phyloP scores from a whole-genome alignment of 1,140 invertebrate genomes.

The Gerris buenoi region DNA sequence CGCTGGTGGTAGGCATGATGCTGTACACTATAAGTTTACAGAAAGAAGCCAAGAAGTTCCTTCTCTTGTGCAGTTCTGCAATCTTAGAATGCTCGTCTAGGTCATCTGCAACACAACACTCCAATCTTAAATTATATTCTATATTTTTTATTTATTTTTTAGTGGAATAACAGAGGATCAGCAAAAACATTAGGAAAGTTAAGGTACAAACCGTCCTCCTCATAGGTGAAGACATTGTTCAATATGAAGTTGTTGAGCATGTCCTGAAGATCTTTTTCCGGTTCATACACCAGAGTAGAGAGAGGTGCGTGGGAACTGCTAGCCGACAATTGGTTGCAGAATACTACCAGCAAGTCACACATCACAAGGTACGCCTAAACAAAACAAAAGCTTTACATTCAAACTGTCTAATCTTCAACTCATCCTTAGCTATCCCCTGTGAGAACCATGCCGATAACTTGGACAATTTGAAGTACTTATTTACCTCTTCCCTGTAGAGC shows the following conservation, averaged over 20 bases:
- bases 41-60: conserved; percentile 90
- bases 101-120: conserved; percentile 37
- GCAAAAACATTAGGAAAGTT: too few relatives aligned
- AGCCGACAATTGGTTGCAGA: conserved; percentile 68
- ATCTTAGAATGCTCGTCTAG: conserved; percentile 88
- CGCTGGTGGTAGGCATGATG: conserved; percentile 78
- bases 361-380: conserved; percentile 77
- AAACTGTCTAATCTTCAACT: too few relatives aligned
- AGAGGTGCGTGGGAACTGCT: conserved; percentile 38
- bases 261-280: conserved; percentile 60
- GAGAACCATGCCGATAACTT: too few relatives aligned
- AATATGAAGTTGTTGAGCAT: conserved; percentile 84
- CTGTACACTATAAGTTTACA: conserved; percentile 97
- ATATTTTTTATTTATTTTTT: too few relatives aligned
- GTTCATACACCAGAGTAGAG: conserved; percentile 62
- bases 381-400: too few relatives aligned
- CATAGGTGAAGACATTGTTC: conserved; percentile 81
- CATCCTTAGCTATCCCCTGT: too few relatives aligned
- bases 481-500: conserved; percentile 26
- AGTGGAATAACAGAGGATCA: too few relatives aligned
- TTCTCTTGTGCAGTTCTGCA: conserved; percentile 86
- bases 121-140: too few relatives aligned
- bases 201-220: conserved; percentile 52
- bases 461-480: background rate
- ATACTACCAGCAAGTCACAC: conserved; percentile 89